These are phyloP conservation scores for Acanthosepion lycidas DNA, from an alignment of 2,888 invertebrate species.

Conservation along the genomic window DNA sequence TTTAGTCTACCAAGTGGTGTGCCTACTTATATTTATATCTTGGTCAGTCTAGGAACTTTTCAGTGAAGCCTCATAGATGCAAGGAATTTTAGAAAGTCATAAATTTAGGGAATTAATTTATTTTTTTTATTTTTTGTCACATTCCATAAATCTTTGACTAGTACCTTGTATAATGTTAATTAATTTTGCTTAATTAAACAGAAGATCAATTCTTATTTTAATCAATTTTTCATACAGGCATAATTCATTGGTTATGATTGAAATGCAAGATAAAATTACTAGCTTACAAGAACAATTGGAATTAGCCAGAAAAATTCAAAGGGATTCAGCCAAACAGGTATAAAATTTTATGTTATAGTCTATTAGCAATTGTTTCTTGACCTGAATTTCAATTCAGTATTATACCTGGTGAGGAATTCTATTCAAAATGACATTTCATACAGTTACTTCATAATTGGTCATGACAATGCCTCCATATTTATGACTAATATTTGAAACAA, in stretches of 20 bases:
- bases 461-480: not conserved
- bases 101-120: too few relatives aligned
- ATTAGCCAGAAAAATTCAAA: not conserved
- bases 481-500: too few relatives aligned
- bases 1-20: too few relatives aligned
- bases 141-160: too few relatives aligned
- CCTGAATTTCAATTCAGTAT: not conserved
- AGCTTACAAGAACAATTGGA: slow-evolving; percentile 68
- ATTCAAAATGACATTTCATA: not conserved
- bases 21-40: too few relatives aligned
- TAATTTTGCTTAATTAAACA: too few relatives aligned
- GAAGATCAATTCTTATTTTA: too few relatives aligned
- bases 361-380: not conserved
- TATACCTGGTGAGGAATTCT: not conserved
- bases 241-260: slow-evolving; percentile 73
- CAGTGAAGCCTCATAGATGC: too few relatives aligned
- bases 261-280: slow-evolving; percentile 74
- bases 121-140: too few relatives aligned
- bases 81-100: too few relatives aligned
- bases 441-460: not conserved
- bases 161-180: too few relatives aligned
- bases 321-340: not conserved
- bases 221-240: slow-evolving; percentile 57
- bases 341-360: slow-evolving; percentile 44
- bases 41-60: too few relatives aligned